Evolutionary conservation across 2,888 invertebrate genomes (phyloP).

Genomic region (Napeogenes inachia): DNA sequence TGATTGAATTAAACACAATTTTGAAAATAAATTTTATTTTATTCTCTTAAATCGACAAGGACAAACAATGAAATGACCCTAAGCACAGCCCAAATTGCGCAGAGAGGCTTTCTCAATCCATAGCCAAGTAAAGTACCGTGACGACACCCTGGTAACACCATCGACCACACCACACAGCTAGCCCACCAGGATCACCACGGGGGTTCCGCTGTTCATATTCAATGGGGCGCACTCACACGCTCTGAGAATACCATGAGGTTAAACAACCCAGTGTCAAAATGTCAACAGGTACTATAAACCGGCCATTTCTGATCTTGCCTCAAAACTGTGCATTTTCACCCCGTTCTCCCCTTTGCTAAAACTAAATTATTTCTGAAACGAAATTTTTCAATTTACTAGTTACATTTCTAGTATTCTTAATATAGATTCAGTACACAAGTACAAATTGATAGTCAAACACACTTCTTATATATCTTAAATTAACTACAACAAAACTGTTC

Average conservation of each 20-base stretch:
- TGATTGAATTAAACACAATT: slow-evolving; percentile 3
- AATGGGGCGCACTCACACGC: slow-evolving; percentile 17
- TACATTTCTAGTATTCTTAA: slow-evolving; percentile 6
- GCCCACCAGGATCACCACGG: slow-evolving; percentile 34
- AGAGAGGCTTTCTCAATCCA: slow-evolving; percentile 26
- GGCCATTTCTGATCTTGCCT: slow-evolving; percentile 23
- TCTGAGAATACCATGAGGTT: slow-evolving; percentile 25
- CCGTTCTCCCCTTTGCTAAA: slow-evolving; percentile 8
- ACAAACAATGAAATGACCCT: slow-evolving; percentile 21
- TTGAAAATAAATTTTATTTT: slow-evolving; percentile 28
- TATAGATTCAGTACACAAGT: slow-evolving; percentile 9
- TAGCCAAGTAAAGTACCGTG: slow-evolving; percentile 28
- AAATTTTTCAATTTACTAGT: slow-evolving; percentile 13
- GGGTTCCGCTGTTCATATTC: slow-evolving; percentile 32
- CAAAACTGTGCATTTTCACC: slow-evolving; percentile 19
- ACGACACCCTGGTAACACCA: slow-evolving; percentile 27
- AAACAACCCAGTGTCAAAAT: slow-evolving; percentile 20
- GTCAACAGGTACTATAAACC: slow-evolving; percentile 29
- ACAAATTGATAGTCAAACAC: slow-evolving; percentile 3
- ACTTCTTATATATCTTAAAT: neutral
- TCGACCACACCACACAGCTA: slow-evolving; percentile 32
- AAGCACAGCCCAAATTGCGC: slow-evolving; percentile 29
- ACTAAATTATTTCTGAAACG: slow-evolving; percentile 19
- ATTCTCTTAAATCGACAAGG: slow-evolving; percentile 23
- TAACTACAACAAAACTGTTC: neutral